These are phyloP conservation scores for Aporophyla lueneburgensis DNA, from an alignment of 2,888 invertebrate genomes.

Conservation along the genomic window DNA sequence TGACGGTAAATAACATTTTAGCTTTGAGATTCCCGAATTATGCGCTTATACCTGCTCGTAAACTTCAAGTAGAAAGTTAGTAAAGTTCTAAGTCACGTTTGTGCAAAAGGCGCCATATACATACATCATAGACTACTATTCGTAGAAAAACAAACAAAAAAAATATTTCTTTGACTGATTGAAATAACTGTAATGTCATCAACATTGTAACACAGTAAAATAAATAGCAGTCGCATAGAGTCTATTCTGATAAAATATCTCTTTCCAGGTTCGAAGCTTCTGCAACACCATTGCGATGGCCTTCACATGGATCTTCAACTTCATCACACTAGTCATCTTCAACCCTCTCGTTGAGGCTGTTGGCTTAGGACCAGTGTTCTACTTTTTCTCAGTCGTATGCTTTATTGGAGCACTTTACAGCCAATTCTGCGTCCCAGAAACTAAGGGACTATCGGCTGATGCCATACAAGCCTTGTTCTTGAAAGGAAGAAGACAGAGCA, in stretches of 20 bases:
- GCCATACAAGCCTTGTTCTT: constrained; percentile 78
- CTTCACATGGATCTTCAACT: constrained; percentile 78
- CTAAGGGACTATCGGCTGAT: constrained; percentile 81
- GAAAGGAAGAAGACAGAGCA: constrained; percentile 61
- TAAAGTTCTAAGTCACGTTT: no score
- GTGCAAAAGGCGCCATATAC: not conserved
- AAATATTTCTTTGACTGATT: no score
- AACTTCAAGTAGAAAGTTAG: no score
- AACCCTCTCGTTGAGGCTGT: constrained; percentile 76
- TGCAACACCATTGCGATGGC: constrained; percentile 77
- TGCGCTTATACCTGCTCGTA: no score
- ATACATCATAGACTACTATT: not conserved
- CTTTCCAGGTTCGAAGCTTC: constrained; percentile 77
- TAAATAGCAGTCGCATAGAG: not conserved
- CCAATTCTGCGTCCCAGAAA: constrained; percentile 83
- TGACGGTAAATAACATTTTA: not conserved
- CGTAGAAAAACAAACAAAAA: not conserved
- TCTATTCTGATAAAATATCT: not conserved
- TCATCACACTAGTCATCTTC: constrained; percentile 81
- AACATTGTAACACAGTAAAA: not conserved
- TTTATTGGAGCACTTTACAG: constrained; percentile 77
- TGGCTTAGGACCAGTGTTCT: constrained; percentile 82
- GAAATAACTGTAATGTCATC: not conserved
- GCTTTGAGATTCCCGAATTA: no score
- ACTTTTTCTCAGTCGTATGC: constrained; percentile 80